Conservation (phyloP, 2,113 vertebrate species). For the Chlamydotis undulata region DNA sequence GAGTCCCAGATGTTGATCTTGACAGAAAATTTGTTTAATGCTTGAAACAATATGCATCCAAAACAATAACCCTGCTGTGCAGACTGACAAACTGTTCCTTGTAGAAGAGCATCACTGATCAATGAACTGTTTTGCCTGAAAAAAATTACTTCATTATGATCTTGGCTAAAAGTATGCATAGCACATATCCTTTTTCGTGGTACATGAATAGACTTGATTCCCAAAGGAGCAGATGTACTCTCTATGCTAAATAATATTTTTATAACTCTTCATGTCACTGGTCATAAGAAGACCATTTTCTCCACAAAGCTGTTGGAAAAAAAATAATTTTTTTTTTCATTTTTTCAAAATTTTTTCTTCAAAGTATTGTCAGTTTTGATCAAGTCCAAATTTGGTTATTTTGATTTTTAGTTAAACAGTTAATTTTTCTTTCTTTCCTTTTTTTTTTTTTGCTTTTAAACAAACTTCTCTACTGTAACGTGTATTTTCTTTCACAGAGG, state of each 20-base stretch:
- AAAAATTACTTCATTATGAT: not conserved
- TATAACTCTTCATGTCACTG: accelerated
- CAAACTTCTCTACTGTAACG: not conserved
- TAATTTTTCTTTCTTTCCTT: not conserved
- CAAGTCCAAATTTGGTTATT: not conserved
- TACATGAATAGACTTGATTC: not conserved
- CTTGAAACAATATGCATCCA: not conserved
- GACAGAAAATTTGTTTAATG: not conserved
- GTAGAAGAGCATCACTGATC: not conserved
- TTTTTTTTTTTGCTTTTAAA: not conserved
- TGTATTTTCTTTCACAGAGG: conserved; percentile 68
- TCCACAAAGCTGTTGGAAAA: not conserved
- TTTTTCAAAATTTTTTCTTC: not conserved
- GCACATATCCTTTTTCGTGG: not conserved
- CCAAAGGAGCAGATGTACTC: not conserved
- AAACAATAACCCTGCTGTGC: not conserved
- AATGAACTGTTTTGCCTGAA: not conserved
- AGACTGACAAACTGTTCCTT: not conserved
- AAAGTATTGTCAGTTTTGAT: not conserved
- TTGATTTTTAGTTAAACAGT: not conserved
- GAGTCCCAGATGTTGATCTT: not conserved
- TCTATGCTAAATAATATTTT: not conserved
- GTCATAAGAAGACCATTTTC: not conserved
- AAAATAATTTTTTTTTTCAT: not conserved
- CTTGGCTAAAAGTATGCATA: not conserved